Conservation (phyloP, 2,888 invertebrate species). For the Rhynchonema sp. region DNA sequence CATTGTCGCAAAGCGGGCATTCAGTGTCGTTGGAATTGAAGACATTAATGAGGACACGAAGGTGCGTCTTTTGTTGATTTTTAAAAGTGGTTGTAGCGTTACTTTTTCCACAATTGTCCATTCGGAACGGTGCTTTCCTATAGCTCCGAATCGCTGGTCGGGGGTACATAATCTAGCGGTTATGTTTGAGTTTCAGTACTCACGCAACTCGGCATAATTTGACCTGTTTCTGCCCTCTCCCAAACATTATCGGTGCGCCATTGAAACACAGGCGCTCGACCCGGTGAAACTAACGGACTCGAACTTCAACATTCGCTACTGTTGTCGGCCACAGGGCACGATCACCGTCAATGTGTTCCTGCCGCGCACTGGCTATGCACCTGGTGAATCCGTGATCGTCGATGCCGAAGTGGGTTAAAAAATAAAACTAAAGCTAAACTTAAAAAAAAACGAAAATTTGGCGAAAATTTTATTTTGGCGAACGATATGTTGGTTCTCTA, state of each 20-base stretch:
- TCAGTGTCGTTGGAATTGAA: conserved; percentile 25
- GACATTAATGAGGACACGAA: conserved; percentile 22
- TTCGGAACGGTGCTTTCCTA: too few relatives aligned
- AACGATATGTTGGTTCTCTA: too few relatives aligned
- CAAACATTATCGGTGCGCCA: conserved; percentile 3
- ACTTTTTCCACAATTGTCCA: too few relatives aligned
- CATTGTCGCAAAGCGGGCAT: conserved; percentile 19
- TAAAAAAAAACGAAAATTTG: too few relatives aligned
- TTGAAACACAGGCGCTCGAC: conserved; percentile 18
- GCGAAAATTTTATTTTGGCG: too few relatives aligned
- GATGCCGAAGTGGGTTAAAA: conserved; percentile 11
- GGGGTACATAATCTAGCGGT: too few relatives aligned
- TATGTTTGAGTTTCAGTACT: too few relatives aligned
- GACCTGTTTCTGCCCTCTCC: neutral
- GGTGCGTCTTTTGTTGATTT: conserved; percentile 5
- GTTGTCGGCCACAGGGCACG: conserved; percentile 19
- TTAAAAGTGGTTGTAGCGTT: too few relatives aligned
- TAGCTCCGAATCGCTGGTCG: too few relatives aligned
- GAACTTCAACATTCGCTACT: conserved; percentile 17
- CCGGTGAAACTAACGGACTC: conserved; percentile 16
- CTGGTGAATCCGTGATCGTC: conserved; percentile 16
- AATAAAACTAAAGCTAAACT: conserved; percentile 6
- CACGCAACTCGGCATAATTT: too few relatives aligned
- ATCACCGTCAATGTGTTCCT: conserved; percentile 17
- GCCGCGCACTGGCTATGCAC: conserved; percentile 20